Conservation (phyloP, 2,113 vertebrate species). For the Pseudorhombus dupliciocellatus region DNA sequence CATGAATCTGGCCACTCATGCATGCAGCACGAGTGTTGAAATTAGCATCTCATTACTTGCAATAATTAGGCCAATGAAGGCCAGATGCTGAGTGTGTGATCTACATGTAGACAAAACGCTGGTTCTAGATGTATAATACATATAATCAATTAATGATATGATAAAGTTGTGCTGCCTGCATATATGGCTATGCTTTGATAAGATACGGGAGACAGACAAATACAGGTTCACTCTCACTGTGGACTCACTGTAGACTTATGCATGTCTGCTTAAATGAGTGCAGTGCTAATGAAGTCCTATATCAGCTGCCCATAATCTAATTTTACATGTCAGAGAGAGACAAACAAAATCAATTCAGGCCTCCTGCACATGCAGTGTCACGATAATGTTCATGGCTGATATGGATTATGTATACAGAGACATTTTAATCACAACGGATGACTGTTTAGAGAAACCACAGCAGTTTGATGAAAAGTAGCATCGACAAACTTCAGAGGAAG, state of each 20-base stretch:
- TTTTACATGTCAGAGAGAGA: constrained; percentile 36
- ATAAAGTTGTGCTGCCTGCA: constrained; percentile 66
- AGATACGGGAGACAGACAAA: constrained; percentile 31
- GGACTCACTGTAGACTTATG: constrained; percentile 20
- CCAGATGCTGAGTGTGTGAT: constrained; percentile 87
- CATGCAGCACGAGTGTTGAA: constrained; percentile 89
- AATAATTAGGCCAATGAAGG: constrained; percentile 93
- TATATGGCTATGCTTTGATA: constrained; percentile 50
- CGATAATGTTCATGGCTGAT: constrained; percentile 35
- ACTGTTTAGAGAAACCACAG: constrained; percentile 2
- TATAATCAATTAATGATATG: constrained; percentile 72
- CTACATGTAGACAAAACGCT: constrained; percentile 78
- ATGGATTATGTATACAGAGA: constrained; percentile 32
- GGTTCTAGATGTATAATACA: constrained; percentile 73
- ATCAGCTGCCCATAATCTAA: constrained; percentile 38
- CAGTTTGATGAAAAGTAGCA: not conserved
- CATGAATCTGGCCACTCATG: constrained; percentile 84
- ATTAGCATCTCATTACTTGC: constrained; percentile 94
- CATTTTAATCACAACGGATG: constrained; percentile 35
- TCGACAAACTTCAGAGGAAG: not conserved
- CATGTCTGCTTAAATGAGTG: constrained; percentile 42
- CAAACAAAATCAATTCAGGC: constrained; percentile 30
- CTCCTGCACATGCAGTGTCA: constrained; percentile 28
- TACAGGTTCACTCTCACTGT: constrained; percentile 35
- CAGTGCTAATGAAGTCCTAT: constrained; percentile 47